phyloP scores from a whole-genome alignment of 2,797 vertebrate genomes.

The Hypotaenidia philippensis region DNA sequence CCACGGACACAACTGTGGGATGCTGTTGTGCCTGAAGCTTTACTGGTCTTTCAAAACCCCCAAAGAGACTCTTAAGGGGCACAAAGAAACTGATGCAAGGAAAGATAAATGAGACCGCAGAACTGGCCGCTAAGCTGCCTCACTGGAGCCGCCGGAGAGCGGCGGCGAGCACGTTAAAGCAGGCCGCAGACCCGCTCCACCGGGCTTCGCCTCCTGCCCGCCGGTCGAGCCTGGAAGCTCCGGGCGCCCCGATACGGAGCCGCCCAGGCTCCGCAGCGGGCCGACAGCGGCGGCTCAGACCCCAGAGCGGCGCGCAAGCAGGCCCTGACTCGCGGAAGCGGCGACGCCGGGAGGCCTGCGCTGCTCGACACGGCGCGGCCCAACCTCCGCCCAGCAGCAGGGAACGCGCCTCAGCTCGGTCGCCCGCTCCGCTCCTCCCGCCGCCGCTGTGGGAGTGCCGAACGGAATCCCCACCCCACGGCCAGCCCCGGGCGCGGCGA shows the following conservation, averaged over 20 bases:
- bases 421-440: neutral
- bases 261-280: neutral
- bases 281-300: accelerated
- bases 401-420: neutral
- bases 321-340: neutral
- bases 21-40: accelerated
- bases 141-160: neutral
- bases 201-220: too few relatives aligned
- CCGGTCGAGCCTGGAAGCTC: accelerated
- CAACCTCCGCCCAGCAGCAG: accelerated
- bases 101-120: accelerated
- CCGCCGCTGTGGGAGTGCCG: neutral
- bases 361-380: accelerated
- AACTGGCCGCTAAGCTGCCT: too few relatives aligned
- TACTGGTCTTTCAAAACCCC: accelerated
- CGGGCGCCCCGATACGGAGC: neutral
- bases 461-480: neutral
- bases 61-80: neutral
- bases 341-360: too few relatives aligned
- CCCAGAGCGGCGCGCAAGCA: accelerated
- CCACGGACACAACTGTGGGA: accelerated
- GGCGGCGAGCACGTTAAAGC: too few relatives aligned
- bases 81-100: neutral
- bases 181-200: neutral
- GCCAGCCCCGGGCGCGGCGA: too few relatives aligned